A percentile compares a stretch with the other conserved stretches of the same genome.
Evolutionary conservation across 2,797 vertebrate genomes (phyloP).

Genomic region (Neoniphon sammara): DNA sequence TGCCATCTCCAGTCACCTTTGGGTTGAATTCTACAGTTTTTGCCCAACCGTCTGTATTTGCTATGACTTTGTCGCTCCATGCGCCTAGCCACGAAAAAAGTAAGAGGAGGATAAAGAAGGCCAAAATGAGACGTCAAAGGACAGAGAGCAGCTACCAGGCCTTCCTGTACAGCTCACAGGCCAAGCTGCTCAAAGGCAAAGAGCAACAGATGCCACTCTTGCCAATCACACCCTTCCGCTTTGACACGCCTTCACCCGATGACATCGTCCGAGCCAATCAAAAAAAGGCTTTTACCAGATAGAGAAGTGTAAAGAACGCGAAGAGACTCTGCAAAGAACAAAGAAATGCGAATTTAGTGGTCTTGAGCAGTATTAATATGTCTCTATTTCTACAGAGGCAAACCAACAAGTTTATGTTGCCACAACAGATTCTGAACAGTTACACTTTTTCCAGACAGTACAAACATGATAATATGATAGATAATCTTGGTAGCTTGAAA

Average conservation of each 20-base stretch:
- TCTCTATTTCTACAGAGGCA: constrained; percentile 14
- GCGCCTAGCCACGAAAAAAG: constrained; percentile 77
- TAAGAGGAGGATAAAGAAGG: constrained; percentile 55
- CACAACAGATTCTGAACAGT: constrained; percentile 9
- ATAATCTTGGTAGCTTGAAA: constrained; percentile 51
- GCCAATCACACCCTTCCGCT: constrained; percentile 88
- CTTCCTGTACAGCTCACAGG: constrained; percentile 83
- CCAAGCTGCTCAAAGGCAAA: constrained; percentile 79
- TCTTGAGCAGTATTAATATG: background rate
- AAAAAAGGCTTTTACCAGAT: constrained; percentile 91
- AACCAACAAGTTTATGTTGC: background rate
- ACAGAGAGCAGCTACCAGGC: constrained; percentile 69
- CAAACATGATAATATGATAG: background rate
- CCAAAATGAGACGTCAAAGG: constrained; percentile 40
- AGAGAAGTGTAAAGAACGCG: constrained; percentile 52
- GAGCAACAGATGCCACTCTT: constrained; percentile 74
- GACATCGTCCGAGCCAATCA: constrained; percentile 93
- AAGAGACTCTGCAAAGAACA: background rate
- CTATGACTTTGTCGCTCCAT: constrained; percentile 86
- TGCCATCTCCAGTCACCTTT: constrained; percentile 49
- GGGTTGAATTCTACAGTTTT: constrained; percentile 72
- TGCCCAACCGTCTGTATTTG: constrained; percentile 93
- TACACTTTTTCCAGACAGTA: background rate
- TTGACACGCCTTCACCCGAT: constrained; percentile 95
- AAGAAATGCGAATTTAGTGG: background rate